A percentile compares a stretch with the other conserved stretches of the same genome.
These are phyloP conservation scores for Trichonephila clavata DNA, from an alignment of 1,140 invertebrate genomes.

Conservation along the genomic window DNA sequence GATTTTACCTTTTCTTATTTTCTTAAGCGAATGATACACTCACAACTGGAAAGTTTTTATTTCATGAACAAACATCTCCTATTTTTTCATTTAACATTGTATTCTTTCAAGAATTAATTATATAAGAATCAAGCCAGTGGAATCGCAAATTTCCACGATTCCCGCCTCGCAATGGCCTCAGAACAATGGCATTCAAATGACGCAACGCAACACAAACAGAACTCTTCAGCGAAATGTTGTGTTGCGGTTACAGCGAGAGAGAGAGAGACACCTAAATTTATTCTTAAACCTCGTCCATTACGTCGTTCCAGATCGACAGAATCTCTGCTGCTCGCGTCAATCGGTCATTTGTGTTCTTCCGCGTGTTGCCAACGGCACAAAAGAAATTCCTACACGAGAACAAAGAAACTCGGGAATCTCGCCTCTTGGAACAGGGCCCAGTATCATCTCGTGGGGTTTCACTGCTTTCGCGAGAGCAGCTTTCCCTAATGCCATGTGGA, in stretches of 20 bases:
- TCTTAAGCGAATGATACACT: no score
- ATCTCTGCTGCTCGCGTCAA: background rate
- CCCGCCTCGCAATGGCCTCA: background rate
- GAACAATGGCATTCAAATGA: background rate
- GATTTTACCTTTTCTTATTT: no score
- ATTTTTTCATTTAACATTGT: no score
- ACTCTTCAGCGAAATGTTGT: background rate
- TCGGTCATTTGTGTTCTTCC: conserved; percentile 1
- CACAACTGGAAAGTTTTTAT: no score
- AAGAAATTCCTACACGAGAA: conserved; percentile 17
- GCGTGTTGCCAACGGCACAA: conserved; percentile 17
- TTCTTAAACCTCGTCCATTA: background rate
- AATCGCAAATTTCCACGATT: background rate
- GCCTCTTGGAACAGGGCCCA: conserved; percentile 2
- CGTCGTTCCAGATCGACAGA: background rate
- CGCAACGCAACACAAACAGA: background rate
- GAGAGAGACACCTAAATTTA: background rate
- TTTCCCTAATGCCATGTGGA: conserved; percentile 49
- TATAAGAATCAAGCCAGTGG: no score
- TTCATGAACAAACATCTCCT: no score
- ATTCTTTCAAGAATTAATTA: no score
- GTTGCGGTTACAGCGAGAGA: background rate
- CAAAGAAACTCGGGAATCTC: conserved; percentile 35
- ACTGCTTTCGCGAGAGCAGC: background rate
- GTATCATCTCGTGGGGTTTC: background rate